phyloP scores from a whole-genome alignment of 1,140 invertebrate species.

The Microplitis mediator region DNA sequence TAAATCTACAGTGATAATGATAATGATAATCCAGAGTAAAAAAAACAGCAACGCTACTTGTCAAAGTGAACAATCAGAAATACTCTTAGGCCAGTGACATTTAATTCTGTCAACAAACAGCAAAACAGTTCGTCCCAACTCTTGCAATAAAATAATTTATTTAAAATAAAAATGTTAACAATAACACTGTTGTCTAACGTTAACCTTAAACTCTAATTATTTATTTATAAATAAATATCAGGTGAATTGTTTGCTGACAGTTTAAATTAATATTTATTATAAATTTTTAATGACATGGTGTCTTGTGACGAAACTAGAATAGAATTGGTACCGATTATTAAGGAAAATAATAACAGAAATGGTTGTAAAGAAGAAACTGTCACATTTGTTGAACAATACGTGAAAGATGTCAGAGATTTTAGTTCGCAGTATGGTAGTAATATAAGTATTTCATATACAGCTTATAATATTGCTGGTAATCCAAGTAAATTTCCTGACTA shows the following conservation, averaged over 20 bases:
- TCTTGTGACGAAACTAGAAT: conserved; percentile 45
- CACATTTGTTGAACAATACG: conserved; percentile 70
- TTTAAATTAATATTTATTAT: not conserved
- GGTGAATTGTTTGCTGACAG: not conserved
- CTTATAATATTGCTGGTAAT: conserved; percentile 81
- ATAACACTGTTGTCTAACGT: not conserved
- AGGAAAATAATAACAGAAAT: conserved; percentile 33
- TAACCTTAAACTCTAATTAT: too few relatives aligned
- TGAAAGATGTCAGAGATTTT: conserved; percentile 75
- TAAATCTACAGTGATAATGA: too few relatives aligned
- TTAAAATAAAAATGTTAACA: not conserved
- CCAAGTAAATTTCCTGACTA: conserved; percentile 85
- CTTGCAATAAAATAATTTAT: too few relatives aligned
- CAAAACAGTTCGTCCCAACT: too few relatives aligned
- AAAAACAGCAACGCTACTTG: too few relatives aligned
- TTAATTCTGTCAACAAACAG: too few relatives aligned
- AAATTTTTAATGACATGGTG: conserved; percentile 46
- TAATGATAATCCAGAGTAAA: too few relatives aligned
- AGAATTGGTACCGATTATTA: conserved; percentile 44
- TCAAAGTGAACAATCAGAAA: too few relatives aligned
- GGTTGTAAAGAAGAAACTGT: conserved; percentile 45
- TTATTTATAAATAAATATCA: too few relatives aligned
- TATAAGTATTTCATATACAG: conserved; percentile 86
- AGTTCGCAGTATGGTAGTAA: conserved; percentile 90
- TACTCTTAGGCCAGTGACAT: too few relatives aligned